Percentiles rank a stretch among this genome's conserved stretches.
Evolutionary conservation across 1,140 invertebrate species (phyloP).

Genomic region (Microplitis mediator): DNA sequence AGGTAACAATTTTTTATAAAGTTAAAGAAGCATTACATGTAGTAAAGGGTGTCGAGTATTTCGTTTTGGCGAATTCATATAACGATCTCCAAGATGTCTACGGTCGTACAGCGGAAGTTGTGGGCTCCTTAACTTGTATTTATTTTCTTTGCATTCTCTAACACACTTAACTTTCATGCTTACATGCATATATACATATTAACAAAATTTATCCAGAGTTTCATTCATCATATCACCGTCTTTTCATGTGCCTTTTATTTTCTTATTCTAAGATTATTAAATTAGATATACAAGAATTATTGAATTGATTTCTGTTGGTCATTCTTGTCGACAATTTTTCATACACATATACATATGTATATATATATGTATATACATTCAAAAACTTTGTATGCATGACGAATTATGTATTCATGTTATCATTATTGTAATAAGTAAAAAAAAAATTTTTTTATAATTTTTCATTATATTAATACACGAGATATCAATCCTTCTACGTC

Average conservation of each 20-base stretch:
- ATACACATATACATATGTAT: slow-evolving; percentile 27
- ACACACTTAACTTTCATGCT: background rate
- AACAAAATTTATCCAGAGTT: no score
- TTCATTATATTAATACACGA: slow-evolving; percentile 2
- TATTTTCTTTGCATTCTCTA: background rate
- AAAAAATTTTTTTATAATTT: background rate
- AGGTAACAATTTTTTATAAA: no score
- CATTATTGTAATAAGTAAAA: background rate
- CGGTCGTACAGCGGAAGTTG: slow-evolving; percentile 32
- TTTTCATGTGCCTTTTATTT: slow-evolving; percentile 32
- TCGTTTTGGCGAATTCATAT: no score
- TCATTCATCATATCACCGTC: slow-evolving; percentile 48
- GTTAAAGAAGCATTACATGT: no score
- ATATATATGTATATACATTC: background rate
- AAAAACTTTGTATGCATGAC: slow-evolving; percentile 3
- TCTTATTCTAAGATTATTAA: slow-evolving; percentile 50
- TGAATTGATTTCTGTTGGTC: slow-evolving; percentile 60
- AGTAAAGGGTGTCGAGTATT: no score
- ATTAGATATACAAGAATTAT: slow-evolving; percentile 55
- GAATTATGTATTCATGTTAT: slow-evolving; percentile 19
- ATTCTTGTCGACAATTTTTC: slow-evolving; percentile 33
- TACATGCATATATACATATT: no score
- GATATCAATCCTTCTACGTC: slow-evolving; percentile 23
- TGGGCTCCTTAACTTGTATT: background rate
- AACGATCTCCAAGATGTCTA: slow-evolving; percentile 22